phyloP scores from a whole-genome alignment of 2,888 invertebrate species.

The Proisotoma minuta region DNA sequence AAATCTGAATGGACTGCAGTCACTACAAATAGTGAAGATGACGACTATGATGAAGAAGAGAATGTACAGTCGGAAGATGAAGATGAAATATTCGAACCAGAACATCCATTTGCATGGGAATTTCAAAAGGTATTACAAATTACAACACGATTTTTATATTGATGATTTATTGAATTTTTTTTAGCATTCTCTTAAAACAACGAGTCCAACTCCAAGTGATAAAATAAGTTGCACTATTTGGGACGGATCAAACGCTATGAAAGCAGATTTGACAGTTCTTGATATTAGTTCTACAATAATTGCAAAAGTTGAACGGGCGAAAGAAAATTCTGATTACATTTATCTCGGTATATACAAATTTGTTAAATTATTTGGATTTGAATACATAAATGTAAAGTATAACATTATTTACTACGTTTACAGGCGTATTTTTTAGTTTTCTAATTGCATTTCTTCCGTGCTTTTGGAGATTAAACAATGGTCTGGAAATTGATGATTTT shows the following conservation, averaged over 20 bases:
- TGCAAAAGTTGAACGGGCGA: slow-evolving; percentile 77
- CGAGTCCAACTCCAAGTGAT: slow-evolving; percentile 70
- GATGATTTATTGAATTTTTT: slow-evolving; percentile 6
- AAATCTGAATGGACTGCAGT: slow-evolving; percentile 76
- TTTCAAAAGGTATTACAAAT: slow-evolving; percentile 55
- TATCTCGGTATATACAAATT: slow-evolving; percentile 58
- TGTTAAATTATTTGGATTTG: slow-evolving; percentile 2
- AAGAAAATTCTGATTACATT: slow-evolving; percentile 74
- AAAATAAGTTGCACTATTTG: slow-evolving; percentile 95
- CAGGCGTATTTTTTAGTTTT: slow-evolving; percentile 57
- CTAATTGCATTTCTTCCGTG: slow-evolving; percentile 62
- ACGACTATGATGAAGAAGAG: slow-evolving; percentile 55
- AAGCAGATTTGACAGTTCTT: slow-evolving; percentile 85
- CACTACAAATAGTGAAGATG: slow-evolving; percentile 80
- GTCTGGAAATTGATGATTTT: slow-evolving; percentile 43
- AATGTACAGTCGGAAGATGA: slow-evolving; percentile 48
- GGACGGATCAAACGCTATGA: slow-evolving; percentile 83
- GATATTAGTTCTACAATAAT: slow-evolving; percentile 94
- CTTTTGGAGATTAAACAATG: slow-evolving; percentile 53
- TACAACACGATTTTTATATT: not conserved
- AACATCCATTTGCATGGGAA: slow-evolving; percentile 60
- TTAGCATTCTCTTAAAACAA: slow-evolving; percentile 63
- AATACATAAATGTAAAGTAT: slow-evolving; percentile 1
- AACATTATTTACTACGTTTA: not conserved
- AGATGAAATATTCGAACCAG: too few species aligned